Percentiles rank a stretch among this genome's conserved stretches.
Evolutionary conservation across 2,888 invertebrate species (phyloP).

Genomic region (Diplazon laetatorius): DNA sequence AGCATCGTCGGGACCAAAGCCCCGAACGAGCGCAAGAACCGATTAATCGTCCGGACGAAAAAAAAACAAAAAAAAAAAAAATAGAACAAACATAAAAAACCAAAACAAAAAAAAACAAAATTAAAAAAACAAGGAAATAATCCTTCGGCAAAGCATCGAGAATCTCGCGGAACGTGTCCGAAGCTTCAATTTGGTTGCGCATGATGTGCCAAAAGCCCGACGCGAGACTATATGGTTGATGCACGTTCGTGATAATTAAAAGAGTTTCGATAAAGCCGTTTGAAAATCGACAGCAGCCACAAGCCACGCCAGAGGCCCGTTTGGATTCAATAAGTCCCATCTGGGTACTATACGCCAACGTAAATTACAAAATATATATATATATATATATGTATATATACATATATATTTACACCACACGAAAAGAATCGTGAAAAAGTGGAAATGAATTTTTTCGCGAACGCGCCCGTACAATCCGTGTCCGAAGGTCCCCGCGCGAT

Average conservation of each 20-base stretch:
- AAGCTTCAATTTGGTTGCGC: conserved; percentile 20
- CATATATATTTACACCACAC: conserved; percentile 8
- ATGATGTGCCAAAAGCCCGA: background rate
- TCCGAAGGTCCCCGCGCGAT: conserved; percentile 59
- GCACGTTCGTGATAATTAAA: conserved; percentile 48
- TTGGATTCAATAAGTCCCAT: conserved; percentile 55
- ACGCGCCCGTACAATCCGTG: conserved; percentile 33
- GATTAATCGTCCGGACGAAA: no score
- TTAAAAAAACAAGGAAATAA: conserved; percentile 5
- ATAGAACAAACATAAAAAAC: no score
- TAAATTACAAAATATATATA: conserved; percentile 2
- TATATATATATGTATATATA: no score
- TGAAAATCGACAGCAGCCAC: conserved; percentile 16
- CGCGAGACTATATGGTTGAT: no score
- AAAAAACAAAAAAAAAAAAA: no score
- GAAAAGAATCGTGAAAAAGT: conserved; percentile 54
- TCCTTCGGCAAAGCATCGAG: conserved; percentile 3
- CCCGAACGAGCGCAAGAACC: no score
- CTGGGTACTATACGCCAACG: background rate
- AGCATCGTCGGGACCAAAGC: no score
- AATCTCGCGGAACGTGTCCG: conserved; percentile 33
- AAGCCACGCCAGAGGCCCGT: conserved; percentile 1
- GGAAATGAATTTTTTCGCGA: conserved; percentile 64
- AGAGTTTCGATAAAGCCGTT: conserved; percentile 56
- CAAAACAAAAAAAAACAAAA: conserved; percentile 10